Evolutionary conservation across 2,113 vertebrate genomes (phyloP).

Genomic region (Daboia siamensis): DNA sequence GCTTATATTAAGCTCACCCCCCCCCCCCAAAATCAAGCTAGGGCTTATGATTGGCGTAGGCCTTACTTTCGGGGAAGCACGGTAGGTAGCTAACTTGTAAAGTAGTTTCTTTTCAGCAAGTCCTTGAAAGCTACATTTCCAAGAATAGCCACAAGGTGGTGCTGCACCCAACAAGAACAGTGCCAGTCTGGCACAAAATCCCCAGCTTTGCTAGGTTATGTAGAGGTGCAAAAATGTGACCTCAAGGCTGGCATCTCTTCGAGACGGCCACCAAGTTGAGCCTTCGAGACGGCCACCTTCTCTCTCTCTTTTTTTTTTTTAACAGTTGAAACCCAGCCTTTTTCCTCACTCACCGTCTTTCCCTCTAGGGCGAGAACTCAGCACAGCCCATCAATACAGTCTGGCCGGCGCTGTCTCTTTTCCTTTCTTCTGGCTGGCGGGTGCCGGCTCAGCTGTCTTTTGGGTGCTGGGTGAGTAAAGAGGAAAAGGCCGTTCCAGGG

Average conservation of each 20-base stretch:
- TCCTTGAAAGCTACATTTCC: not conserved
- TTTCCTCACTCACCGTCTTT: slow-evolving; percentile 36
- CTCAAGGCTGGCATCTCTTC: not conserved
- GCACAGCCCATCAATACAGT: slow-evolving; percentile 80
- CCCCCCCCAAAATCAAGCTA: too few species aligned
- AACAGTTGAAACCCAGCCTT: not conserved
- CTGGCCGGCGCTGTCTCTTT: slow-evolving; percentile 82
- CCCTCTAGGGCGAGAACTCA: slow-evolving; percentile 80
- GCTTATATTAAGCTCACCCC: too few species aligned
- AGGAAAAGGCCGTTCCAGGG: not conserved
- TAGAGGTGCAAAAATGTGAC: not conserved
- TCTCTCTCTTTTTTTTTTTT: not conserved
- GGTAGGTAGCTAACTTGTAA: not conserved
- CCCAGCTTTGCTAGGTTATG: too few species aligned
- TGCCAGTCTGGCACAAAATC: not conserved
- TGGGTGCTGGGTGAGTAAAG: slow-evolving; percentile 84
- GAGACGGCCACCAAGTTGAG: too few species aligned
- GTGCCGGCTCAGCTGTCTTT: slow-evolving; percentile 86
- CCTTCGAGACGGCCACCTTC: too few species aligned
- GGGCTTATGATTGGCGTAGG: too few species aligned
- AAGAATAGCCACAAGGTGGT: not conserved
- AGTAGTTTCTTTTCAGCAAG: not conserved
- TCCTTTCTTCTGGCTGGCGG: slow-evolving; percentile 91
- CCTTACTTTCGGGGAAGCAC: too few species aligned
- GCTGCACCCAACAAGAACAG: not conserved